These are phyloP conservation scores for Axis porcinus DNA, from an alignment of 2,113 vertebrate species.

Conservation along the genomic window DNA sequence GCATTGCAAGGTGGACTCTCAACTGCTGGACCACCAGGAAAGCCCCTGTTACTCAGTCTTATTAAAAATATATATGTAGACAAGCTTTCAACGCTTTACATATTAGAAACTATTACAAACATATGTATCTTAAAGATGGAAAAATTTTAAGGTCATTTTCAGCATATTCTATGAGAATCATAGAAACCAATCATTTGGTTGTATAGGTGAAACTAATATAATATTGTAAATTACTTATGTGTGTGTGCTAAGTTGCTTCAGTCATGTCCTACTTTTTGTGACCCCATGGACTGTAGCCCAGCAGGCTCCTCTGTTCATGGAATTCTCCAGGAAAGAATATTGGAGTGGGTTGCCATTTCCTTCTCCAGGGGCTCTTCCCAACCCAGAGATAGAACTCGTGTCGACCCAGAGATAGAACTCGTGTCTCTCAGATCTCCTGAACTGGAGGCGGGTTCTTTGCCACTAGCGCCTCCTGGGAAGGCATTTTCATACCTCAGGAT, in stretches of 20 bases:
- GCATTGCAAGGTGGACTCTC: background rate
- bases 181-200: background rate
- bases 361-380: background rate
- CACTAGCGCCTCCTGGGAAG: background rate
- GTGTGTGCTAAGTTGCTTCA: fast-evolving
- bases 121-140: background rate
- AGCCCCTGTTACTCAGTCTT: background rate
- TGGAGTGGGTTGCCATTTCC: background rate
- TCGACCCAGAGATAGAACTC: background rate
- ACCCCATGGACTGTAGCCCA: background rate
- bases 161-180: background rate
- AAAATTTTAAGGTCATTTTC: background rate
- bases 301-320: background rate
- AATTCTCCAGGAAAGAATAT: background rate
- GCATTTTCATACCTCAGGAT: background rate
- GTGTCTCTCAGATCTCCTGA: background rate
- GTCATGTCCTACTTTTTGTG: background rate
- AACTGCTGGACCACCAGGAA: background rate
- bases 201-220: background rate
- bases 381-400: no score
- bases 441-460: background rate
- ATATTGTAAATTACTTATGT: background rate
- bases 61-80: background rate
- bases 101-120: background rate
- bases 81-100: background rate